Evolutionary conservation across 2,888 invertebrate genomes (phyloP).

Genomic region (Thyatira batis): DNA sequence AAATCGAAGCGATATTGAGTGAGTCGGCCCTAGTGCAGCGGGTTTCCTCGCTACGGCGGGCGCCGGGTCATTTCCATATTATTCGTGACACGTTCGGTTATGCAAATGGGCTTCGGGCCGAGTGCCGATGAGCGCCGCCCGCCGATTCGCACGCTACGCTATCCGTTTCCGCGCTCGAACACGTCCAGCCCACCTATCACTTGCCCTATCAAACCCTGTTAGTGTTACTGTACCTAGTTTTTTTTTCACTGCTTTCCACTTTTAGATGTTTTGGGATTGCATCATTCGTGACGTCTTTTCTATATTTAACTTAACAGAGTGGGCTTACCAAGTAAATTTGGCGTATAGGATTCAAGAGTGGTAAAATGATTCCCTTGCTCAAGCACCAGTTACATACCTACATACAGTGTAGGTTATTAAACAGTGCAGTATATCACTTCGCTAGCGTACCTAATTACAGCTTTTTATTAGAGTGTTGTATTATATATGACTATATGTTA

Average conservation of each 20-base stretch:
- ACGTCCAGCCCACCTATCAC: slow-evolving; percentile 45
- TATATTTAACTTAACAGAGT: no score
- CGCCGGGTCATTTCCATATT: slow-evolving; percentile 73
- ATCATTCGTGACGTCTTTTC: no score
- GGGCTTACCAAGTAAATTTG: no score
- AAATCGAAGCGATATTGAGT: slow-evolving; percentile 67
- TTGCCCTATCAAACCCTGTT: slow-evolving; percentile 33
- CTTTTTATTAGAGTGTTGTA: no score
- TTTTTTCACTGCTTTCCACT: not conserved
- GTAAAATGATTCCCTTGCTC: no score
- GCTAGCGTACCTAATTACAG: no score
- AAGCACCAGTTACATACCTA: no score
- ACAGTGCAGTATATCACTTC: no score
- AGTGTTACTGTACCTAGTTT: slow-evolving; percentile 13
- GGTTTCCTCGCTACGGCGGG: slow-evolving; percentile 36
- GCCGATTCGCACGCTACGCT: slow-evolving; percentile 34
- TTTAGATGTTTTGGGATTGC: not conserved
- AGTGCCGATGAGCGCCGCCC: slow-evolving; percentile 26
- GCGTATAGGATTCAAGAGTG: no score
- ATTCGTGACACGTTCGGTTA: slow-evolving; percentile 78
- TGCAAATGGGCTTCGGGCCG: slow-evolving; percentile 63
- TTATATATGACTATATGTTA: no score
- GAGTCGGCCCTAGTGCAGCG: slow-evolving; percentile 47
- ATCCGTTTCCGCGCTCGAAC: slow-evolving; percentile 39
- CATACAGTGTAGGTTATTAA: no score